Evolutionary conservation across 2,888 invertebrate species (phyloP).

Genomic region (Agrochola lychnidis): DNA sequence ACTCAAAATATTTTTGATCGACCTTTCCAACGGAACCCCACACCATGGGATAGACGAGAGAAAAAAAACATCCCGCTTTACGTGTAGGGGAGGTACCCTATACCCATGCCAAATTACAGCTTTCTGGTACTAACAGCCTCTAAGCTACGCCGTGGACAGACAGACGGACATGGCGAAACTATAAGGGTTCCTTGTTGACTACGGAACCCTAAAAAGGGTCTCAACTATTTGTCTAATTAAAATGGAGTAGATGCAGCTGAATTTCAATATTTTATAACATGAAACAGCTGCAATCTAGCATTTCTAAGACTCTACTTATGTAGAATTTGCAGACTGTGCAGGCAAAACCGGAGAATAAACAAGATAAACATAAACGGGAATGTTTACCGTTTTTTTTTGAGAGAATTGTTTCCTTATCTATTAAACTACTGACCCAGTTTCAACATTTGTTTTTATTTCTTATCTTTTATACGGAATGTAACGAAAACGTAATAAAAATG

Average conservation of each 20-base stretch:
- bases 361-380: background rate
- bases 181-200: too few relatives aligned
- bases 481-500: background rate
- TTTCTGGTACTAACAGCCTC: too few relatives aligned
- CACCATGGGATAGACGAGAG: too few relatives aligned
- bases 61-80: too few relatives aligned
- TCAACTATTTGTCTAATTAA: background rate
- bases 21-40: too few relatives aligned
- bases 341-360: constrained; percentile 1
- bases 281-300: background rate
- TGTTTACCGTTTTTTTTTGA: constrained; percentile 8
- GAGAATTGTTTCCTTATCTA: constrained; percentile 21
- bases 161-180: too few relatives aligned
- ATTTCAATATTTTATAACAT: background rate
- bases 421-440: constrained; percentile 30
- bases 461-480: constrained; percentile 16
- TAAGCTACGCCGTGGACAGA: too few relatives aligned
- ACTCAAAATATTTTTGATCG: too few relatives aligned
- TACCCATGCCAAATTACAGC: too few relatives aligned
- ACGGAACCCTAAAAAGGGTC: too few relatives aligned
- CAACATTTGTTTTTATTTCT: constrained; percentile 15
- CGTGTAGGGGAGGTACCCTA: too few relatives aligned
- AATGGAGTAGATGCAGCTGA: background rate
- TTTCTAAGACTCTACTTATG: background rate
- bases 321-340: background rate